Evolutionary conservation across 2,113 vertebrate species (phyloP).

Genomic region (Anolis sagrei): DNA sequence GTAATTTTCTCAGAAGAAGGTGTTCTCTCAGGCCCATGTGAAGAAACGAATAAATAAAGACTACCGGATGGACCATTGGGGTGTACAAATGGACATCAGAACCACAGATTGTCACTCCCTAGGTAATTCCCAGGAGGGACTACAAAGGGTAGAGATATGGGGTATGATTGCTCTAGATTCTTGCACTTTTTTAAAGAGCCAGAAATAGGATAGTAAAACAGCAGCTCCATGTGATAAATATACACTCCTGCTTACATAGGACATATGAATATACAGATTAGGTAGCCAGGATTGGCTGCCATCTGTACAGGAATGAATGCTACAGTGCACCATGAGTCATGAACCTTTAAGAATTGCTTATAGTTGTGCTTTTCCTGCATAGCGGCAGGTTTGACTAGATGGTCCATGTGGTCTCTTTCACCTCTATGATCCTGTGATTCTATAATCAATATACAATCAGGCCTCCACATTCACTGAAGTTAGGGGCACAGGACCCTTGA

Average conservation of each 20-base stretch:
- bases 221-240: not conserved
- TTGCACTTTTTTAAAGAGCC: not conserved
- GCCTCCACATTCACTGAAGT: too few relatives aligned
- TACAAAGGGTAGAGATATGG: not conserved
- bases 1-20: conserved; percentile 20
- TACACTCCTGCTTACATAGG: not conserved
- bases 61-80: not conserved
- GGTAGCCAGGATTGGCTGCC: not conserved
- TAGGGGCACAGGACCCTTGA: too few relatives aligned
- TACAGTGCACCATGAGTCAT: not conserved
- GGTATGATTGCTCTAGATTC: not conserved
- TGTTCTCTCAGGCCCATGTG: not conserved
- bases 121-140: not conserved
- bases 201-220: not conserved
- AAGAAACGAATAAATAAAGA: not conserved
- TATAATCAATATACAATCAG: too few relatives aligned
- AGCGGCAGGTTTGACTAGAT: too few relatives aligned
- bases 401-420: too few relatives aligned
- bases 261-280: not conserved
- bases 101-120: not conserved
- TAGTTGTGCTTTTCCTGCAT: not conserved
- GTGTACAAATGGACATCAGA: not conserved
- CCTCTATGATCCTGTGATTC: too few relatives aligned
- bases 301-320: not conserved
- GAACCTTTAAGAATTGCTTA: not conserved